These are phyloP conservation scores for Epiblema foenella DNA, from an alignment of 2,888 invertebrate genomes.

Conservation along the genomic window DNA sequence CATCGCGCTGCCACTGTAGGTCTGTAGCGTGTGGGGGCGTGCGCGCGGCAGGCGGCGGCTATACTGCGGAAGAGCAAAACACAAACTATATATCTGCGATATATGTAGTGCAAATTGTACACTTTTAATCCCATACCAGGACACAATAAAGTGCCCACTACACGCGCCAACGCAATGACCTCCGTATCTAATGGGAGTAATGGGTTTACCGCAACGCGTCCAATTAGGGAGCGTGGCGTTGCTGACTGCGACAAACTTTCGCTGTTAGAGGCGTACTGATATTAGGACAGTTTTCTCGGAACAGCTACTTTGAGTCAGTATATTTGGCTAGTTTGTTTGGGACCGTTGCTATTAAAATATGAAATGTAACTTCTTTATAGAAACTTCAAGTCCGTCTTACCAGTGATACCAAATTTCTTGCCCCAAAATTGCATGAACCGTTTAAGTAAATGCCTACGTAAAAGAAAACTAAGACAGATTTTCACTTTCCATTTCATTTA, in stretches of 20 bases:
- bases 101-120: background rate
- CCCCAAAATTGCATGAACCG: too few species aligned
- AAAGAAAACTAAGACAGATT: too few species aligned
- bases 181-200: constrained; percentile 13
- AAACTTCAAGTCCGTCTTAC: too few species aligned
- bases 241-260: constrained; percentile 1
- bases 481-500: too few species aligned
- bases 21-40: too few species aligned
- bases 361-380: too few species aligned
- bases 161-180: constrained; percentile 11
- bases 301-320: background rate
- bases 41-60: too few species aligned
- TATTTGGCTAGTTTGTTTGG: background rate
- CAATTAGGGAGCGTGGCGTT: constrained; percentile 9
- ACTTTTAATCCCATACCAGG: constrained; percentile 3
- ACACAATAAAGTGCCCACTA: constrained; percentile 17
- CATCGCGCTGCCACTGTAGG: too few species aligned
- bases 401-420: too few species aligned
- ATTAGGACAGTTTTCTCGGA: background rate
- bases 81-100: background rate
- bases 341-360: too few species aligned
- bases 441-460: too few species aligned
- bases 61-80: background rate
- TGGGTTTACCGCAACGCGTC: constrained; percentile 14
- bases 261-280: constrained; percentile 1